These are phyloP conservation scores for Paracentrotus lividus DNA, from an alignment of 53 echinoderm and acorn worm species.

Conservation along the genomic window DNA sequence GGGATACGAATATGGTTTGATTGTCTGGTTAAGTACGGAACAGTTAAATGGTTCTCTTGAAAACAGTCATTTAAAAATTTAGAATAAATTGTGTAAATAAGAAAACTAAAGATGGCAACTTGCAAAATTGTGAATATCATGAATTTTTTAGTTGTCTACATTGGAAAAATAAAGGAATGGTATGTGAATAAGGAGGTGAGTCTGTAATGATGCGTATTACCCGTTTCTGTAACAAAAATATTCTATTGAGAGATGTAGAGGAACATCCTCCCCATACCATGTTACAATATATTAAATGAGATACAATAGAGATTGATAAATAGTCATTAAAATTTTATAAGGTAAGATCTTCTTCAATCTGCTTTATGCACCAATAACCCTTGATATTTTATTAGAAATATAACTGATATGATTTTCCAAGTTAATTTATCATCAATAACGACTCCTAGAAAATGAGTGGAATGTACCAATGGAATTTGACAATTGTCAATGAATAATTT, in stretches of 20 bases:
- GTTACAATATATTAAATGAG: not conserved
- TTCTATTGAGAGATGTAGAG: constrained; percentile 1
- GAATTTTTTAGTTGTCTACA: not conserved
- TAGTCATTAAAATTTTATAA: not conserved
- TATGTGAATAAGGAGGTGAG: not conserved
- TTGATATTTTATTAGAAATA: not conserved
- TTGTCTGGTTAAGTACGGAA: not conserved
- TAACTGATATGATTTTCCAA: not conserved
- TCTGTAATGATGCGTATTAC: not conserved
- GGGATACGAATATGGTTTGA: not conserved
- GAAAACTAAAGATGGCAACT: not conserved
- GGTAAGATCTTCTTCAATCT: not conserved
- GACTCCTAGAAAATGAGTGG: too few species aligned
- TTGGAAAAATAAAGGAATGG: not conserved
- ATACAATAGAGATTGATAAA: not conserved
- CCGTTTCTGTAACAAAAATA: not conserved
- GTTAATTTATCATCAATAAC: too few species aligned
- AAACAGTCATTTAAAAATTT: not conserved
- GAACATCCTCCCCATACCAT: not conserved
- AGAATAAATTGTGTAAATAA: not conserved
- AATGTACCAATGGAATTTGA: too few species aligned
- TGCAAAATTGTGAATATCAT: not conserved
- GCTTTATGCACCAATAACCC: not conserved
- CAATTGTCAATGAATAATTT: too few species aligned
- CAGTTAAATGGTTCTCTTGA: not conserved